A percentile compares a stretch with the other conserved stretches of the same genome.
phyloP scores from a whole-genome alignment of 30 jellyfish, hydroid and myxozoan species.

The Aurelia aurita region DNA sequence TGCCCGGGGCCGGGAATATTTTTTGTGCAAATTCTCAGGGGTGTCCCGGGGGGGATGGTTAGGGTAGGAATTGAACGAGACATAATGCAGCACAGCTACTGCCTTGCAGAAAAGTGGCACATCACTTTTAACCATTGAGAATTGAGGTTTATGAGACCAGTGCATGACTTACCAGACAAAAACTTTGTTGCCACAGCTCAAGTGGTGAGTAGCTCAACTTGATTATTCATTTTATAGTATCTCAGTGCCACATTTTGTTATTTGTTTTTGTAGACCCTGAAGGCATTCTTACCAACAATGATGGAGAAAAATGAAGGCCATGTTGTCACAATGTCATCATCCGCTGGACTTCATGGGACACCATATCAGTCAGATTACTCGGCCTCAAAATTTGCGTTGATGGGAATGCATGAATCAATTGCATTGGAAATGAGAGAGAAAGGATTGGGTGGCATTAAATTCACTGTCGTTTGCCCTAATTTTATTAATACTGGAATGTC shows the following conservation, averaged over 20 bases:
- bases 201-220: too few species aligned
- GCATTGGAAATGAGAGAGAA: constrained; percentile 73
- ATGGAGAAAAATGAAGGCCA: constrained; percentile 87
- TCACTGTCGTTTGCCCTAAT: constrained; percentile 81
- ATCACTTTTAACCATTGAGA: too few species aligned
- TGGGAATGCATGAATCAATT: constrained; percentile 76
- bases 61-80: too few species aligned
- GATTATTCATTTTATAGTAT: too few species aligned
- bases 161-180: too few species aligned
- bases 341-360: constrained; percentile 87
- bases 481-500: constrained; percentile 90
- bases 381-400: constrained; percentile 83
- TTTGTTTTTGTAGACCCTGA: constrained; percentile 62
- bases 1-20: too few species aligned
- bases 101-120: too few species aligned
- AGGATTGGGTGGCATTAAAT: constrained; percentile 58
- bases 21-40: too few species aligned
- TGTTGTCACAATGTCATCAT: constrained; percentile 81
- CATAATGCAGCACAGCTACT: too few species aligned
- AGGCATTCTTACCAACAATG: constrained; percentile 85
- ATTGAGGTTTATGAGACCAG: too few species aligned
- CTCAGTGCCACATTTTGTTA: background rate
- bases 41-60: too few species aligned
- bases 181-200: too few species aligned
- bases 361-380: constrained; percentile 78